A percentile compares a stretch with the other conserved stretches of the same genome.
These are phyloP conservation scores for Mallotus villosus DNA, from an alignment of 2,797 vertebrate genomes.

Conservation along the genomic window DNA sequence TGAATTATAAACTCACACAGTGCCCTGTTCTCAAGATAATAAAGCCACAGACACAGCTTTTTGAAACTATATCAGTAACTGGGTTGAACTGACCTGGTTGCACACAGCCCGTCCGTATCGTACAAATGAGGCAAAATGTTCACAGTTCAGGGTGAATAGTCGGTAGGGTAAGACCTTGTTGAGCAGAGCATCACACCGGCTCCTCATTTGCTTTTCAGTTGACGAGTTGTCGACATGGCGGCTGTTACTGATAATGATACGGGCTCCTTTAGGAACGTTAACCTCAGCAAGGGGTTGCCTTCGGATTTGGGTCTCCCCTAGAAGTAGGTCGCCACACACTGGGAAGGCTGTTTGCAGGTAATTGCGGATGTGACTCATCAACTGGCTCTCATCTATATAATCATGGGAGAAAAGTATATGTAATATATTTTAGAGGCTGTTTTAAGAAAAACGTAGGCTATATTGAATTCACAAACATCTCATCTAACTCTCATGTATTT, in stretches of 20 bases:
- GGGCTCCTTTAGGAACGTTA: constrained; percentile 62
- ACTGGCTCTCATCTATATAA: constrained; percentile 53
- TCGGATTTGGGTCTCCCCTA: constrained; percentile 67
- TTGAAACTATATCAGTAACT: neutral
- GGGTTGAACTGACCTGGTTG: constrained; percentile 65
- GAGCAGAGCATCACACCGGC: constrained; percentile 54
- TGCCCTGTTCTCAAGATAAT: too few species aligned
- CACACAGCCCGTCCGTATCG: constrained; percentile 69
- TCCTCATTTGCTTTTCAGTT: constrained; percentile 44
- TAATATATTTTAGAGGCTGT: too few species aligned
- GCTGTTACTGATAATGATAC: constrained; percentile 53
- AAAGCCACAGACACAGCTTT: neutral
- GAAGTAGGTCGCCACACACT: constrained; percentile 69
- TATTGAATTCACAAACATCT: too few species aligned
- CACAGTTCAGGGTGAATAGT: constrained; percentile 68
- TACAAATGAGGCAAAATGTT: constrained; percentile 74
- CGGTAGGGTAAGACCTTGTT: constrained; percentile 54
- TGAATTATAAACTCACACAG: too few species aligned
- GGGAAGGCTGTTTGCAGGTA: constrained; percentile 56
- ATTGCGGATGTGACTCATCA: constrained; percentile 52
- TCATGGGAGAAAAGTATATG: neutral
- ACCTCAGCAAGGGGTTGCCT: constrained; percentile 59
- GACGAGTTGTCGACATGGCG: constrained; percentile 49
- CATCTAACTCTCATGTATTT: too few species aligned
- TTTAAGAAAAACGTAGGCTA: too few species aligned